A percentile compares a stretch with the other conserved stretches of the same genome.
Conservation (phyloP, 2,888 invertebrate genomes). For the Bedellia somnulentella region DNA sequence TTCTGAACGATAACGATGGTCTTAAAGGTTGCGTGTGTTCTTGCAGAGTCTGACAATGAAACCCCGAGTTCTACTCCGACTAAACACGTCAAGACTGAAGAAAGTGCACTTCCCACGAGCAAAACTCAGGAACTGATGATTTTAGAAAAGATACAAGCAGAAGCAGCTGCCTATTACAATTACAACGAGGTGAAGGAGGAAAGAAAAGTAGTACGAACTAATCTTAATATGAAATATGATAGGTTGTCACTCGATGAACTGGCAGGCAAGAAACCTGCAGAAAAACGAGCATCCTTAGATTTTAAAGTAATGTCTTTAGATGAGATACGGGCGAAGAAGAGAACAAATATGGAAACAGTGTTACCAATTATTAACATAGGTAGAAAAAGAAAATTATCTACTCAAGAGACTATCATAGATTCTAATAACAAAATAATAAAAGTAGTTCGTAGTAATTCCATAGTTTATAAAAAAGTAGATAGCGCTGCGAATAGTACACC, state of each 20-base stretch:
- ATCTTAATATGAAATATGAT: constrained; percentile 39
- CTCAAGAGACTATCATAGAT: constrained; percentile 39
- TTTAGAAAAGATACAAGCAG: constrained; percentile 70
- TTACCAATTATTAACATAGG: constrained; percentile 36
- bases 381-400: constrained; percentile 40
- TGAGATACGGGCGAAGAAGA: constrained; percentile 50
- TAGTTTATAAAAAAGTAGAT: constrained; percentile 45
- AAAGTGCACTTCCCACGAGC: constrained; percentile 20
- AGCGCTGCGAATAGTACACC: constrained; percentile 17
- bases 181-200: constrained; percentile 48
- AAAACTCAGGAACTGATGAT: constrained; percentile 72
- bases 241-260: constrained; percentile 55
- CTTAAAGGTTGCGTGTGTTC: constrained; percentile 62
- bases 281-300: constrained; percentile 26
- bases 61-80: constrained; percentile 66
- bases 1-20: constrained; percentile 23
- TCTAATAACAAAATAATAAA: constrained; percentile 48
- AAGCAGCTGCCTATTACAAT: constrained; percentile 72
- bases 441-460: constrained; percentile 45
- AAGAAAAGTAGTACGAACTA: constrained; percentile 26
- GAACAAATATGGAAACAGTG: constrained; percentile 17
- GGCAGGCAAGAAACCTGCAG: constrained; percentile 25
- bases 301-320: constrained; percentile 53
- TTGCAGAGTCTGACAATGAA: constrained; percentile 80
- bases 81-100: constrained; percentile 30